Base-by-base conservation (phyloP, 37 sponge, comb jelly and placozoan genomes). In the Bolinopsis microptera region DNA sequence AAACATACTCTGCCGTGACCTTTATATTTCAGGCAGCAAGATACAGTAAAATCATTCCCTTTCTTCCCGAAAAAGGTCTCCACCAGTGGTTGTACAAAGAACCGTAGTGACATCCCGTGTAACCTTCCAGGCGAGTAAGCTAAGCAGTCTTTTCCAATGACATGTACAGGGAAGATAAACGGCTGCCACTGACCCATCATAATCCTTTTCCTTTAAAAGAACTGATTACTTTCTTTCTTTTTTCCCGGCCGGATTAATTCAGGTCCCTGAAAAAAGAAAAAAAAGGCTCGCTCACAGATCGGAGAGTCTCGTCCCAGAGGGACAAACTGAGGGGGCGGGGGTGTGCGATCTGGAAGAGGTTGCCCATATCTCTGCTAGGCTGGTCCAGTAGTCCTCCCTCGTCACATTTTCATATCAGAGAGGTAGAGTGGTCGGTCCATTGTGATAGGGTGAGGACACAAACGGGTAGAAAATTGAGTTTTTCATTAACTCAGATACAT, bases 81-180 rank as follows among this genome's bases (percentile, higher is more conserved):
- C n/a, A n/a, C 2, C 90, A 86, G 28, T 86, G 41, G 26, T 24
- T 86, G 48, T 86, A 86, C 61, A 86, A 38, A n/a, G 90, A n/a
- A 86, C 26, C 90, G 34, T 48, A 86, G 28, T 1, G 90, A 86
- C 90, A 86, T 86, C 16, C 90, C 90, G 36, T 86, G 90, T n/a
- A n/a, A 48, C 37, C 2, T n/a, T 39, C n/a, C 61, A 86, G 8
- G 61, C 61, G n/a, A 27, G 90, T 86, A 86, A 24, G 61, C 90
- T 24, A 86, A 27, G 48, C 18, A 48, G 35, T 86, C 90, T 39
- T 39, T 86, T 2, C 90, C 90, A 39, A 86, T 34, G 8, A 86
- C 30, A 41, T 86, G 90, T 9, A 40, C 37, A 5, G 90, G 90
- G n/a, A n/a, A n/a, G 0, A 86, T 40, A 27, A 39, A 86, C 38